These are phyloP conservation scores for Pardosa pseudoannulata DNA, from an alignment of 2,888 invertebrate species.

Conservation along the genomic window DNA sequence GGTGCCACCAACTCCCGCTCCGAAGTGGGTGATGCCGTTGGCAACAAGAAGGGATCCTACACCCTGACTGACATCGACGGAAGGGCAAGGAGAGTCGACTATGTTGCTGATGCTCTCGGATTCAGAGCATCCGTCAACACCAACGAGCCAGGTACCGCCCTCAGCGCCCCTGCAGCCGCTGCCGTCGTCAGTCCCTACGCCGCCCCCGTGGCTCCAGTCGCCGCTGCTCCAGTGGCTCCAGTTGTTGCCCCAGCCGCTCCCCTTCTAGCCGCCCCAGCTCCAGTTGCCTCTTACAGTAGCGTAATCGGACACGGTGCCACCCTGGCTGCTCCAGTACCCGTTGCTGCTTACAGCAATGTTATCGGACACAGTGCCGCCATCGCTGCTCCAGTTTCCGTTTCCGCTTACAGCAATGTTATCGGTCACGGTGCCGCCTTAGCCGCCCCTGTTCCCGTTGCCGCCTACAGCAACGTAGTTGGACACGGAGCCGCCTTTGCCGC, in stretches of 20 bases:
- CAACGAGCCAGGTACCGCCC: conserved; percentile 18
- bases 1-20: conserved; percentile 54
- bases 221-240: neutral
- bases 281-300: neutral
- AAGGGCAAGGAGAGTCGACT: conserved; percentile 2
- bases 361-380: neutral
- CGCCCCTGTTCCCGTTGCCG: neutral
- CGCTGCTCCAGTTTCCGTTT: neutral
- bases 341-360: neutral
- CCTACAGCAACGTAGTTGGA: neutral
- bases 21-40: conserved; percentile 10
- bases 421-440: neutral
- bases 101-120: conserved; percentile 16
- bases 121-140: conserved; percentile 23
- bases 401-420: neutral
- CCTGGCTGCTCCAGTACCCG: neutral
- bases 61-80: conserved; percentile 16
- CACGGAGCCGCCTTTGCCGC: neutral
- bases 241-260: neutral
- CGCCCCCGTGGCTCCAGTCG: neutral
- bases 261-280: neutral
- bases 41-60: conserved; percentile 22
- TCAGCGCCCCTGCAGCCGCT: conserved; percentile 17
- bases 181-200: conserved; percentile 8
- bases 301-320: too few relatives aligned